A percentile compares a stretch with the other conserved stretches of the same genome.
phyloP scores from a whole-genome alignment of 2,113 vertebrate species.

The Hyperoodon ampullatus region DNA sequence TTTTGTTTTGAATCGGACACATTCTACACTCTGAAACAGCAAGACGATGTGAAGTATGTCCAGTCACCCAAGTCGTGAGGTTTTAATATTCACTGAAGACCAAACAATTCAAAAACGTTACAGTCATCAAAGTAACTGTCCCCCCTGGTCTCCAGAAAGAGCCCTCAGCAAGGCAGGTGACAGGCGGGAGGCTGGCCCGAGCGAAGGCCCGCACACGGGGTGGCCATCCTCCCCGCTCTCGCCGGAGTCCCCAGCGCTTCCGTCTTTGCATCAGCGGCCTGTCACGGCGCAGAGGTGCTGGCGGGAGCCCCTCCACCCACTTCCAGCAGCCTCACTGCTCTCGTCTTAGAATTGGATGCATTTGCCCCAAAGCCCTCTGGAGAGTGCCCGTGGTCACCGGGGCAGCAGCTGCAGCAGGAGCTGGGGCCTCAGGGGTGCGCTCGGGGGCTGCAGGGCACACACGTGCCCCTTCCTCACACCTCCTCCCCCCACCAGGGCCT shows the following conservation, averaged over 20 bases:
- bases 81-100: background rate
- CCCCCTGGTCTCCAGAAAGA: fast-evolving
- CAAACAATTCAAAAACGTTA: background rate
- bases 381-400: fast-evolving
- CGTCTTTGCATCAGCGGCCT: background rate
- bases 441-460: background rate
- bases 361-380: background rate
- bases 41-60: background rate
- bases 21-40: background rate
- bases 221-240: too few species aligned
- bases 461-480: background rate
- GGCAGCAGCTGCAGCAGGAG: too few species aligned
- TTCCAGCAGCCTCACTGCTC: background rate
- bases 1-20: background rate
- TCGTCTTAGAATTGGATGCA: background rate
- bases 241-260: background rate
- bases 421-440: background rate
- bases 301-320: background rate
- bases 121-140: background rate
- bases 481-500: background rate
- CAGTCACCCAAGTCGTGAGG: background rate
- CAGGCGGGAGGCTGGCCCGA: background rate
- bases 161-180: background rate
- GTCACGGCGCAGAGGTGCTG: background rate
- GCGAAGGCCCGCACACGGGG: fast-evolving